Conservation (phyloP, 2,113 vertebrate species). For the Miniopterus natalensis region DNA sequence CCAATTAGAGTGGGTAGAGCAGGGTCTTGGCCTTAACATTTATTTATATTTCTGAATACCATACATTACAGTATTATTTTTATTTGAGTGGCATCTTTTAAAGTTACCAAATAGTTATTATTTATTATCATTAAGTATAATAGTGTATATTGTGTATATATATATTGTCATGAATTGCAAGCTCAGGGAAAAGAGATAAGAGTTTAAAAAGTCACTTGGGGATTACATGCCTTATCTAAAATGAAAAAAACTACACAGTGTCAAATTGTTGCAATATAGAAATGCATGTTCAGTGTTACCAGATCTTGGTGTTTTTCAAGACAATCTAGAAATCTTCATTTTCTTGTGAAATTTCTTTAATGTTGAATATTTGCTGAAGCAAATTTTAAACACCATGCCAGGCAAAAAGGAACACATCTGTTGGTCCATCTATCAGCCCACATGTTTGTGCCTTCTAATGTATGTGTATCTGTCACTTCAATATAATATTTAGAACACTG, state of each 20-base stretch:
- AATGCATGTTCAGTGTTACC: neutral
- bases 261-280: neutral
- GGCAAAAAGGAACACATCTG: slow-evolving; percentile 28
- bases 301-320: neutral
- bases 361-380: slow-evolving; percentile 42
- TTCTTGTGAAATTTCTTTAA: slow-evolving; percentile 22
- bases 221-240: neutral
- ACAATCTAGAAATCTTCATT: neutral
- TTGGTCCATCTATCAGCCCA: neutral
- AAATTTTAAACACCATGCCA: neutral
- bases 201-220: slow-evolving; percentile 10
- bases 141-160: neutral
- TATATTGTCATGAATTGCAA: neutral
- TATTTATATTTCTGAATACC: neutral
- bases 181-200: neutral
- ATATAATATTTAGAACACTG: neutral
- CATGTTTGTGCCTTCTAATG: neutral
- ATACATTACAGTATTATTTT: neutral
- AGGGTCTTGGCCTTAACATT: neutral
- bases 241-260: neutral
- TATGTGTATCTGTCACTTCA: neutral
- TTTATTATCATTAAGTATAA: slow-evolving; percentile 33
- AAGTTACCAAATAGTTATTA: neutral
- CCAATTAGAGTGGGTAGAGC: neutral
- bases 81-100: neutral